Conservation (phyloP, 1,140 invertebrate species). For the Fopius arisanus region DNA sequence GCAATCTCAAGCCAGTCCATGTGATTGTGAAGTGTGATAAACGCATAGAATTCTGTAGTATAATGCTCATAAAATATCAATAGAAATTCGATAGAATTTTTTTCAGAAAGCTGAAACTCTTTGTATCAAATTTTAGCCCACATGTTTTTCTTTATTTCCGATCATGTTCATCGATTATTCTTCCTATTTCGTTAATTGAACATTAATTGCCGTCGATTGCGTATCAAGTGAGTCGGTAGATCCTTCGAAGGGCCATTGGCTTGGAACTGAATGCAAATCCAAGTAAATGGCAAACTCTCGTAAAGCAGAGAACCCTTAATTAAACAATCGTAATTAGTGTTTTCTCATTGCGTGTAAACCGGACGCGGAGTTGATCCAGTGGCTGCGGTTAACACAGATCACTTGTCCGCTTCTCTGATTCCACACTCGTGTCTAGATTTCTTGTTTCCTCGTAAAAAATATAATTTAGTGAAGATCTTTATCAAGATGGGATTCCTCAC, state of each 20-base stretch:
- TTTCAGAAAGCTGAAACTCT: no score
- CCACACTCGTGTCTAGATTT: conserved; percentile 10
- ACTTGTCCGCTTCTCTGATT: not conserved
- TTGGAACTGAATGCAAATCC: conserved; percentile 8
- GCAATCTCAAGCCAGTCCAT: not conserved
- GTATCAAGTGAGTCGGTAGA: conserved; percentile 11
- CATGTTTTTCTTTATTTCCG: no score
- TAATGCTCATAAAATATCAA: no score
- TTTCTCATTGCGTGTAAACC: conserved; percentile 15
- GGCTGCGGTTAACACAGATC: not conserved
- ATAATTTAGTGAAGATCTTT: not conserved
- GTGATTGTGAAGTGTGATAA: not conserved
- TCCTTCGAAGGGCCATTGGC: not conserved
- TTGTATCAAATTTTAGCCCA: no score
- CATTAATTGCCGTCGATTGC: not conserved
- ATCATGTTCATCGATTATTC: not conserved
- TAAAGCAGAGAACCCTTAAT: conserved; percentile 2
- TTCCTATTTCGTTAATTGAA: not conserved
- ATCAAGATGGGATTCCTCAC: not conserved
- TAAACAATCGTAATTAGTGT: conserved; percentile 24
- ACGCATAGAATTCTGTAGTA: no score
- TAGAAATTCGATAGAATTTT: no score
- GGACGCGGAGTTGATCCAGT: not conserved
- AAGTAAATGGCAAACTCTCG: conserved; percentile 19
- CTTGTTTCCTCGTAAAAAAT: conserved; percentile 14